Evolutionary conservation across 23 tunicate species (phyloP).

Genomic region (Halocynthia aurantium): DNA sequence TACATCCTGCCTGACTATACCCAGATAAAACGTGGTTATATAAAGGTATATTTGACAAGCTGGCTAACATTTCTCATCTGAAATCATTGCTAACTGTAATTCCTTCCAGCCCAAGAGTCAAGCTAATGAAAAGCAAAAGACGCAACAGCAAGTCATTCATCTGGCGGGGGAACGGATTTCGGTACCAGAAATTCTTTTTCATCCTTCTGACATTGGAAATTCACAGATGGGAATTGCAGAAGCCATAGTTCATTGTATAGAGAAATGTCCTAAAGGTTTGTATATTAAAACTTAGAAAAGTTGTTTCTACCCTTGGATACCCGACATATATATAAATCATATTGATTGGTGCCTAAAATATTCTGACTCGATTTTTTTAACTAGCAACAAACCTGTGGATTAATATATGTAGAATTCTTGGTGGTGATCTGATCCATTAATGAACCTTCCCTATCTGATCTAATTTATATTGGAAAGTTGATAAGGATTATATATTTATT

Average conservation of each 20-base stretch:
- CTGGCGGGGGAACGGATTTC: conserved; percentile 67
- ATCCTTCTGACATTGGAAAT: conserved; percentile 88
- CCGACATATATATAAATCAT: too few relatives aligned
- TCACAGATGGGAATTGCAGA: conserved; percentile 86
- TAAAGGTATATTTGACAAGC: conserved; percentile 32
- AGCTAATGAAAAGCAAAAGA: conserved; percentile 26
- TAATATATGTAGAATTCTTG: too few relatives aligned
- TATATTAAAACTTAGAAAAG: not conserved
- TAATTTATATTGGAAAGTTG: too few relatives aligned
- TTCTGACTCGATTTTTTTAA: too few relatives aligned
- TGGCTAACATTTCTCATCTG: too few relatives aligned
- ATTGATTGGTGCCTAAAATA: too few relatives aligned
- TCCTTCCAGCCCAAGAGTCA: not conserved
- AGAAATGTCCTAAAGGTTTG: conserved; percentile 73
- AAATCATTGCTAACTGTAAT: too few relatives aligned
- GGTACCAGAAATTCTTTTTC: conserved; percentile 90
- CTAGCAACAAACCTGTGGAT: too few relatives aligned
- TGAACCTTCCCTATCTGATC: too few relatives aligned
- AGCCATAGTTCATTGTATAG: conserved; percentile 71
- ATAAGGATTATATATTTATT: too few relatives aligned
- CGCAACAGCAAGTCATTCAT: conserved; percentile 69
- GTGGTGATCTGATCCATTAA: too few relatives aligned
- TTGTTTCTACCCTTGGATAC: too few relatives aligned
- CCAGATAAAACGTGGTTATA: conserved; percentile 59
- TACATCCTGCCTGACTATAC: conserved; percentile 89